These are phyloP conservation scores for Apodemus speciosus DNA, from an alignment of 2,113 vertebrate species.

Conservation along the genomic window DNA sequence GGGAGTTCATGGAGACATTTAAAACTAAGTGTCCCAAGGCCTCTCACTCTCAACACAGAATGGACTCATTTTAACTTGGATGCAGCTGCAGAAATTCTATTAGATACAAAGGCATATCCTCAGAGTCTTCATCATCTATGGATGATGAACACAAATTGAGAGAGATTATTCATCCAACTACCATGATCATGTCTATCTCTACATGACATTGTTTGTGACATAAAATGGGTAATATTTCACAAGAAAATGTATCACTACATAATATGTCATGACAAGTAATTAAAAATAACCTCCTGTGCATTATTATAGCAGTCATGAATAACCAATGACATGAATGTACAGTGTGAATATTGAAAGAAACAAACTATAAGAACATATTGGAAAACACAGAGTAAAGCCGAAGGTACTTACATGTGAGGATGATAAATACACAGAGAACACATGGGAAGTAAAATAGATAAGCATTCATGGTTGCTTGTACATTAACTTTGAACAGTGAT, in stretches of 20 bases:
- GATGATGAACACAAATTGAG: not conserved
- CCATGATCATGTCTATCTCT: too few relatives aligned
- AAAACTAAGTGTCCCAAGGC: not conserved
- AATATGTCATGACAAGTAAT: not conserved
- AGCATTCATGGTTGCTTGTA: not conserved
- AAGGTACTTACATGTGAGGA: not conserved
- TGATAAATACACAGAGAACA: not conserved
- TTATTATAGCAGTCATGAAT: not conserved
- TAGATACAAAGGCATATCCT: not conserved
- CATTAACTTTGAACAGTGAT: not conserved
- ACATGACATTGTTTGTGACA: not conserved
- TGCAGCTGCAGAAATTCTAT: not conserved
- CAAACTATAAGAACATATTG: not conserved
- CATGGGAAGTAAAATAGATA: not conserved
- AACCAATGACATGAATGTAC: not conserved
- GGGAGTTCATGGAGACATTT: not conserved
- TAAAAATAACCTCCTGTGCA: not conserved
- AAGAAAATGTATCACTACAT: not conserved
- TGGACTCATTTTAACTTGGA: not conserved
- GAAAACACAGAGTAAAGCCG: not conserved
- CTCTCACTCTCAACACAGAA: not conserved
- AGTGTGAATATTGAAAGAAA: not conserved
- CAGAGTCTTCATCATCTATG: not conserved
- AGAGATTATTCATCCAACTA: not conserved
- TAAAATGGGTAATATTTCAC: not conserved